Evolutionary conservation across 2,113 vertebrate species (phyloP).

Genomic region (Apaloderma vittatum): DNA sequence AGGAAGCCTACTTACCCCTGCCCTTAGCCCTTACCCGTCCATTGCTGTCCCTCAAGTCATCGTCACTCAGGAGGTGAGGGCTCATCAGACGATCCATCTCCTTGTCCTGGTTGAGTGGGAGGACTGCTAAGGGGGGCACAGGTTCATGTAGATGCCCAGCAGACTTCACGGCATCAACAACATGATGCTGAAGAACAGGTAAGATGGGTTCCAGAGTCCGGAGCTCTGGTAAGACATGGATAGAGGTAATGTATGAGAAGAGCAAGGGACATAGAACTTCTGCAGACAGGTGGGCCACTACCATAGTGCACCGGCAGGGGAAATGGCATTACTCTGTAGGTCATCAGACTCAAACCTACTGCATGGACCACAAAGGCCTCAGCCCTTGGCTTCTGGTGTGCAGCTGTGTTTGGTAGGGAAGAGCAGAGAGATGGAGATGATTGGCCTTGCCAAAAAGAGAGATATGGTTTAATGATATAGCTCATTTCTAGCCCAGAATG

Average conservation of each 20-base stretch:
- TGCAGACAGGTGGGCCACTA: not conserved
- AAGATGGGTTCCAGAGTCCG: not conserved
- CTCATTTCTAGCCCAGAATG: not conserved
- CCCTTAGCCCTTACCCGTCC: slow-evolving; percentile 8
- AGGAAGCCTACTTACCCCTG: not conserved
- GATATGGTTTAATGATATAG: not conserved
- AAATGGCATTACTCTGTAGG: not conserved
- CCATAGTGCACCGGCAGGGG: not conserved
- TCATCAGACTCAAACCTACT: not conserved
- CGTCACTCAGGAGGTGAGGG: fast-evolving
- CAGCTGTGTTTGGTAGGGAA: not conserved
- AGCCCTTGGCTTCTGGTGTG: not conserved
- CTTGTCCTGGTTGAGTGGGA: not conserved
- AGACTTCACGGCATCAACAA: not conserved
- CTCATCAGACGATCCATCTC: not conserved
- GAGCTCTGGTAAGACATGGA: not conserved
- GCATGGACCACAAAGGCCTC: not conserved
- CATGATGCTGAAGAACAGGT: not conserved
- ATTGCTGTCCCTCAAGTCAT: not conserved
- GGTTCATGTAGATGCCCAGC: not conserved
- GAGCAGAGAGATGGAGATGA: not conserved
- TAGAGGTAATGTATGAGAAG: not conserved
- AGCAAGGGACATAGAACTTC: not conserved
- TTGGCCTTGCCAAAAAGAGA: not conserved
- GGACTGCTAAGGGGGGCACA: not conserved